Evolutionary conservation across 2,888 invertebrate species (phyloP), one percentile per base, ranked within the genome.

Genomic region (Netelia fuscicornis): DNA sequence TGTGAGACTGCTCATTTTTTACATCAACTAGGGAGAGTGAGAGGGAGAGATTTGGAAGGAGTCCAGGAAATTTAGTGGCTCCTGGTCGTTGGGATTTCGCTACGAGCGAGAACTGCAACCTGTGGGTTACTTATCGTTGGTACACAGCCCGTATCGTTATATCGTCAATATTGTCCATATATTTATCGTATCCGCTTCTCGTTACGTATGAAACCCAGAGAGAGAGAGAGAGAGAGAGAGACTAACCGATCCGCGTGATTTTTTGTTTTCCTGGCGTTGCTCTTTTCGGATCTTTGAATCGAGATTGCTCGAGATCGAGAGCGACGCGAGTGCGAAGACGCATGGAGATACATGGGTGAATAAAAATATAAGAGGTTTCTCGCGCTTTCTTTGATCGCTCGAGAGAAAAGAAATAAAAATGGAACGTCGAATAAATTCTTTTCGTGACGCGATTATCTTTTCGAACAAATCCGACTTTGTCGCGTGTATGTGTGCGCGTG

Each of bases 61-160:
- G 75, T 85, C 84, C 84, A 85, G 75, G 54, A 75, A 82, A 79
- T 82, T 74, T 68, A 77, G 81, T 78, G 60, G 72, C 60, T 72
- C 60, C 11, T 60, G 44, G 64, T 64, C 62, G 56, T 71, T n/a
- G 62, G 13, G 60, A 78, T 62, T 64, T 52, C n/a, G 13, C 52
- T 81, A 64, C 52, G 65, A 42, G 62, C 62, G 81, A 78, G 86
- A 90, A 88, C 87, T 86, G 90, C 90, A 90, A 90, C 90, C 90
- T 90, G 90, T 90, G 87, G 90, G 90, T 87, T 85, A 82, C 82
- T 85, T 79, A 79, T 82, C 70, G 44, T 64, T 64, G 17, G 23
- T 13, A 56, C 77, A 64, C 71, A 62, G 9, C 75, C 30, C 30
- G 30, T 30, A 30, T 5, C 30, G 30, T 30, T 30, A 30, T 30